Percentiles rank a stretch among this genome's conserved stretches.
Evolutionary conservation across 2,113 vertebrate genomes (phyloP).

Genomic region (Gymnocephalus cernua): DNA sequence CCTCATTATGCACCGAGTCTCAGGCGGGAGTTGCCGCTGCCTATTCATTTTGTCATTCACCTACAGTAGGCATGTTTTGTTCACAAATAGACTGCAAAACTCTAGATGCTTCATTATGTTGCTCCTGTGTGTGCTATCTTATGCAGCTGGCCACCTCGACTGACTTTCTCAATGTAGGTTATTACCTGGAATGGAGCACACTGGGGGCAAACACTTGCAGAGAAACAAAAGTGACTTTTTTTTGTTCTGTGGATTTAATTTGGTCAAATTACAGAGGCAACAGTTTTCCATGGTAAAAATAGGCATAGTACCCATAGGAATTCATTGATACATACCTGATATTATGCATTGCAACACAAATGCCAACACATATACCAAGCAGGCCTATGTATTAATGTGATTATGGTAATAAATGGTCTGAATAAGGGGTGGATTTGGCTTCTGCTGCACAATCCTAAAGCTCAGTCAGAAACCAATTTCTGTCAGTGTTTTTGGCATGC

Average conservation of each 20-base stretch:
- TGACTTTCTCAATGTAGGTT: constrained; percentile 73
- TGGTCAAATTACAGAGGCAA: constrained; percentile 22
- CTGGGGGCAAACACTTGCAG: constrained; percentile 35
- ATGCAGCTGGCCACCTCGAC: constrained; percentile 58
- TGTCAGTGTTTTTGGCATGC: constrained; percentile 46
- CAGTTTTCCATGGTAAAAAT: not conserved
- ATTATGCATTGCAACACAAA: constrained; percentile 10
- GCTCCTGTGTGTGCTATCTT: constrained; percentile 71
- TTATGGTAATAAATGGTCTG: constrained; percentile 39
- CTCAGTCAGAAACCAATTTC: constrained; percentile 47
- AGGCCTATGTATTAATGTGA: constrained; percentile 32
- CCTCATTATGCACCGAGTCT: constrained; percentile 68
- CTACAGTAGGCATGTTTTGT: constrained; percentile 72
- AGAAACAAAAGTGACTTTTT: constrained; percentile 49
- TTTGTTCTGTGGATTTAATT: constrained; percentile 41
- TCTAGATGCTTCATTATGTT: constrained; percentile 77
- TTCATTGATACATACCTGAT: constrained; percentile 25
- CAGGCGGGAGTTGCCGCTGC: constrained; percentile 72
- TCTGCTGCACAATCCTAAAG: constrained; percentile 30
- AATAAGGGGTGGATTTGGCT: constrained; percentile 34
- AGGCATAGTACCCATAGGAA: not conserved
- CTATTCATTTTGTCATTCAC: constrained; percentile 81
- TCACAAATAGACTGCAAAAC: constrained; percentile 83
- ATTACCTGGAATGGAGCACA: constrained; percentile 62
- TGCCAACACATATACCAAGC: not conserved